Evolutionary conservation across 1,140 invertebrate species (phyloP).

Genomic region (Bombus ignitus): DNA sequence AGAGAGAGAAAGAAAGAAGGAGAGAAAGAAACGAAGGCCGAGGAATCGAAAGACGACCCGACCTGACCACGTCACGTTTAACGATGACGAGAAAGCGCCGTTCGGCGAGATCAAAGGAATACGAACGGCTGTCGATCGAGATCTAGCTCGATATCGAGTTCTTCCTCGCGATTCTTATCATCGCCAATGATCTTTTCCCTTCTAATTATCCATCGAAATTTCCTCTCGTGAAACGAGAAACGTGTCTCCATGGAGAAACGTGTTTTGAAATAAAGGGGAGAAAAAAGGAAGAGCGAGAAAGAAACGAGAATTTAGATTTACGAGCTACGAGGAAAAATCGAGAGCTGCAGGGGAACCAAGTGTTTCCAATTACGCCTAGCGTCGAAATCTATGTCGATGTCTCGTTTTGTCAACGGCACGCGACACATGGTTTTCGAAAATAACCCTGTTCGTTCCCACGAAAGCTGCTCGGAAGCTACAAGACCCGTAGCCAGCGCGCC

Average conservation of each 20-base stretch:
- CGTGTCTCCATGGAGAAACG: not conserved
- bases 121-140: not conserved
- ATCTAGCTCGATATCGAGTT: slow-evolving; percentile 34
- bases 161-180: slow-evolving; percentile 23
- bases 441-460: slow-evolving; percentile 44
- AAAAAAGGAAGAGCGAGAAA: not conserved
- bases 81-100: slow-evolving; percentile 14
- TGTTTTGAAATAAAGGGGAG: not conserved
- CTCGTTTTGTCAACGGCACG: slow-evolving; percentile 61
- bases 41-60: slow-evolving; percentile 28
- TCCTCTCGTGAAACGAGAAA: not conserved
- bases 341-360: slow-evolving; percentile 15
- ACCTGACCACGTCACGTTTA: not conserved
- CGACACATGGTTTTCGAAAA: slow-evolving; percentile 56
- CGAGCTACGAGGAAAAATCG: slow-evolving; percentile 33
- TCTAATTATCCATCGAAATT: slow-evolving; percentile 22
- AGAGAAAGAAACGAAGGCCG: not conserved
- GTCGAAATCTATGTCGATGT: slow-evolving; percentile 42
- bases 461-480: not conserved
- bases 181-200: not conserved
- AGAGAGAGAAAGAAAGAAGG: no score
- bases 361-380: slow-evolving; percentile 59
- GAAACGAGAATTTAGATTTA: slow-evolving; percentile 31
- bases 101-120: slow-evolving; percentile 23
- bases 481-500: not conserved